Evolutionary conservation across 2,797 vertebrate species (phyloP), one percentile per base, ranked within the genome.

Genomic region (Prionace glauca): DNA sequence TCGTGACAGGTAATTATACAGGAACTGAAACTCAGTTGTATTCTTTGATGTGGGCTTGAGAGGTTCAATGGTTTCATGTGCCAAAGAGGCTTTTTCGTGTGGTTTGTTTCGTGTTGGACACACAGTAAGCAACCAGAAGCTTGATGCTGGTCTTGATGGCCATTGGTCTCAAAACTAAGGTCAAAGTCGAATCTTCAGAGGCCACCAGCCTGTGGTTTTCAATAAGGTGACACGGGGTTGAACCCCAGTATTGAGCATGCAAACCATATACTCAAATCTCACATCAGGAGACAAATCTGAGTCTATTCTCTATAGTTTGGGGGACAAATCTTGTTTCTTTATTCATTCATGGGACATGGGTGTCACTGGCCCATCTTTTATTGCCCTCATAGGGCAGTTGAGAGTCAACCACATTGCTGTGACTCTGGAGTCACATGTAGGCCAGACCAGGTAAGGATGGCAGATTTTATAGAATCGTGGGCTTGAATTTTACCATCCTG

Each of bases 1-100:
- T 99, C 92, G 98, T 99, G 95, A 98, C 99, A 98, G 99, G 99
- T 99, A 98, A 97, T 0, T 88, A 88, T 71, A 14, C 26, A 32
- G 24, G 36, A 86, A 36, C 32, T 62, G 24, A 22, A 86, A 36
- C 32, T 62, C 79, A 29, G 3, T 69, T 41, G 0, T 26, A 1
- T 79, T 29, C 45, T 72, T 74, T 1, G 36, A 10, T 72, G 29
- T 2, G 67, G 65, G 65, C 11, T 26, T 71, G 24, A 32, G 94
- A 32, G 32, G 26, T 32, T 95, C n/a, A 81, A 32, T 24, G 72
- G 36, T 56, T 88, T 84, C 8, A 62, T 29, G 0, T 0, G 84
- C 41, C 7, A 84, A 56, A 72, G 36, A 32, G 45, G 32, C 16
- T 87, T 14, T 1, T 24, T 72, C 96, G 96, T 98, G 97, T 98